phyloP scores from a whole-genome alignment of 2,888 invertebrate species.

The Vanessa cardui region DNA sequence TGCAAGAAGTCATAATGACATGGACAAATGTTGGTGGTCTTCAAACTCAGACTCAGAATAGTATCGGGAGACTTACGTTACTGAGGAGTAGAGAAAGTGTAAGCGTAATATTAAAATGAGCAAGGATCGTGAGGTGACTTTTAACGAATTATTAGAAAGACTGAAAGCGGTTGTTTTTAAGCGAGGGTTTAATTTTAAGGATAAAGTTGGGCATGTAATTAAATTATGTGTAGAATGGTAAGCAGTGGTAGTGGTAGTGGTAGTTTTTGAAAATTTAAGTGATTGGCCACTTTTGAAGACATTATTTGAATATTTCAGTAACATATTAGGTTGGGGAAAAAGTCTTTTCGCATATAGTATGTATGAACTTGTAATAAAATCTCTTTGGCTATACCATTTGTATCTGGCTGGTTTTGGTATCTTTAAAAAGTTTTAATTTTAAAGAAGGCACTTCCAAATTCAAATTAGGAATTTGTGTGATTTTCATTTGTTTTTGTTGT shows the following conservation, averaged over 20 bases:
- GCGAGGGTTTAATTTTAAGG: not conserved
- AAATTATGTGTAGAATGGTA: not conserved
- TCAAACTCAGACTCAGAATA: not conserved
- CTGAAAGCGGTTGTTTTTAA: slow-evolving; percentile 1
- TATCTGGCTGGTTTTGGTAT: too few relatives aligned
- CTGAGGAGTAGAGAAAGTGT: not conserved
- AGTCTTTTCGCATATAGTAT: too few relatives aligned
- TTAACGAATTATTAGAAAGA: not conserved
- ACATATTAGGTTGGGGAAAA: too few relatives aligned
- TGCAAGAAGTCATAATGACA: not conserved
- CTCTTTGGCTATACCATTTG: too few relatives aligned
- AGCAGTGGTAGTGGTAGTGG: not conserved
- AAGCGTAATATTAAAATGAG: not conserved
- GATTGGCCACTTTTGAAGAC: slow-evolving; percentile 1
- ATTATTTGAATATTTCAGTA: slow-evolving; percentile 3
- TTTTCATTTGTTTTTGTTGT: too few relatives aligned
- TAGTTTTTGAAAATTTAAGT: slow-evolving; percentile 1
- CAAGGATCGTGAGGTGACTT: slow-evolving; percentile 1
- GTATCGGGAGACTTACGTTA: not conserved
- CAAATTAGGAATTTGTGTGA: too few relatives aligned
- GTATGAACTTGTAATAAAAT: too few relatives aligned
- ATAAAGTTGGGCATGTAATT: not conserved
- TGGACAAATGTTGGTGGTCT: slow-evolving; percentile 1
- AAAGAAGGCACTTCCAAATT: too few relatives aligned
- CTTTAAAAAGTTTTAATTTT: too few relatives aligned